These are phyloP conservation scores for Meiosimyza decipiens DNA, from an alignment of 2,888 invertebrate genomes.

Conservation along the genomic window DNA sequence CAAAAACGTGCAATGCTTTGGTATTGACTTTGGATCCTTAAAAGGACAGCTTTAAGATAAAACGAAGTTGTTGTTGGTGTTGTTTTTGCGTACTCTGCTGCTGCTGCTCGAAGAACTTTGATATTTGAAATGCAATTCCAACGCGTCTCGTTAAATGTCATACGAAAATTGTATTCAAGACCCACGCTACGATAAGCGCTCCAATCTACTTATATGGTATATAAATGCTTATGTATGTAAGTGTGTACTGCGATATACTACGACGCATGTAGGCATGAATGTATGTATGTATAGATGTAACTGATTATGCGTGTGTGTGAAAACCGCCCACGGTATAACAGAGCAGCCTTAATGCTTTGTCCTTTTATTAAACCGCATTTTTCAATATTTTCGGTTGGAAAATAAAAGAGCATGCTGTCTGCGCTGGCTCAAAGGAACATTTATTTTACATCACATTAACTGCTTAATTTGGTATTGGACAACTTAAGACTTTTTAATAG, in stretches of 20 bases:
- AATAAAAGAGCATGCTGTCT: not conserved
- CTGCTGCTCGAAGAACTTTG: slow-evolving; percentile 13
- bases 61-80: not conserved
- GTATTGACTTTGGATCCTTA: too few relatives aligned
- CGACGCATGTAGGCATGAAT: too few relatives aligned
- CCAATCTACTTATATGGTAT: not conserved
- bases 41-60: too few relatives aligned
- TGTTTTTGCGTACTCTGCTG: not conserved
- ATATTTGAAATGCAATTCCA: slow-evolving; percentile 30
- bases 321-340: not conserved
- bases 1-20: not conserved
- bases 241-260: too few relatives aligned
- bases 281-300: not conserved
- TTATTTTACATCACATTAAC: not conserved
- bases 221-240: not conserved
- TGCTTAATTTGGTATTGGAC: not conserved
- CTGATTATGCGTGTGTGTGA: not conserved
- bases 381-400: too few relatives aligned
- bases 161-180: slow-evolving; percentile 17
- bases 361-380: not conserved
- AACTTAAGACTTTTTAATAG: not conserved
- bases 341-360: not conserved
- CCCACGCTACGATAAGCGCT: slow-evolving; percentile 17
- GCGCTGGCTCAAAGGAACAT: not conserved
- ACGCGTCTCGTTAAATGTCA: slow-evolving; percentile 26